Evolutionary conservation across 2,888 invertebrate species (phyloP), one percentile per base, ranked within the genome.

Genomic region (Embidobia sp.): DNA sequence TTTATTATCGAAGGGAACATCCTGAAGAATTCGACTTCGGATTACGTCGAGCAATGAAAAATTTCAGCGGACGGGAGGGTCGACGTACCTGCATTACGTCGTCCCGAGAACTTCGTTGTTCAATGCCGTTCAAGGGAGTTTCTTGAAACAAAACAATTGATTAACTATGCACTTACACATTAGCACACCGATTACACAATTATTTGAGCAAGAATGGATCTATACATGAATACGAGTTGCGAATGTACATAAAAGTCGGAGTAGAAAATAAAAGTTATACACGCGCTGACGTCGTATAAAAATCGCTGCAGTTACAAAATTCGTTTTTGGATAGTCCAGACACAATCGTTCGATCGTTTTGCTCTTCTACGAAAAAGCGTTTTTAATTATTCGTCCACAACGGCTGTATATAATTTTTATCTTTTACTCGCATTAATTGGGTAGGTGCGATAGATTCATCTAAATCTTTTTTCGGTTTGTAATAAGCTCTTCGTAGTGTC

Each of bases 41-140:
- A 67, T 77, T 73, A 72, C 73, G 76, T 79, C 77, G 78, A 79
- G 61, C 61, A 73, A 70, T 72, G 33, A 72, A 70, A 76, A 35
- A 66, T 67, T 73, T 78, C 51, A 77, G 77, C 78, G 78, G 77
- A 80, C 80, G 80, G 80, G 80, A 79, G 74, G 81, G 74, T 79
- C 78, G 77, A 80, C 80, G 80, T 76, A 74, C 11, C 49, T 77
- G 74, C 63, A 48, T 73, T 64, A 66, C 79, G 78, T 79, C 78
- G 78, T 80, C 81, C 80, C 81, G 80, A 81, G 81, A 81, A 81
- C 80, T 79, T 80, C 69, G 76, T 74, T 79, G 72, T 64, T 59
- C 59, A 35, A 67, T 67, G 72, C 49, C 61, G 61, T 63, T 63
- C 55, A 57, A 42, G 33, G 40, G 51, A 40, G 10, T 31, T 33